phyloP scores from a whole-genome alignment of 2,888 invertebrate species.

The Apamea sordens region DNA sequence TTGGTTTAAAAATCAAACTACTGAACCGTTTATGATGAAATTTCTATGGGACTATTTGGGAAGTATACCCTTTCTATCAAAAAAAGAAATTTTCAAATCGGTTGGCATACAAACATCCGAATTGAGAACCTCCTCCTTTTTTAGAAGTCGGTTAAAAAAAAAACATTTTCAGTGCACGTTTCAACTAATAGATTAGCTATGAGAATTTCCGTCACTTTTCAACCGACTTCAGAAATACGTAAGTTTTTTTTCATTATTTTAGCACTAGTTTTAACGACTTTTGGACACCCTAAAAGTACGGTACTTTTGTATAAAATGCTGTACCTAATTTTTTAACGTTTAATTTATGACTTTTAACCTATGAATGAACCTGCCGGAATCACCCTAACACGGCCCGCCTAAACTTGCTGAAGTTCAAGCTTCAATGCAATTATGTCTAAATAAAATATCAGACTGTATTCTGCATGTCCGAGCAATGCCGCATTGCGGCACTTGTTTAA shows the following conservation, averaged over 20 bases:
- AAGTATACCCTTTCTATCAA: too few species aligned
- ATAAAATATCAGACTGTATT: slow-evolving; percentile 59
- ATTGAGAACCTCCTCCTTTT: too few species aligned
- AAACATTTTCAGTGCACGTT: neutral
- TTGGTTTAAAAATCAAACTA: too few species aligned
- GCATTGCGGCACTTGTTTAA: slow-evolving; percentile 64
- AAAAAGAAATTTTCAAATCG: too few species aligned
- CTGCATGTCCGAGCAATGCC: slow-evolving; percentile 56
- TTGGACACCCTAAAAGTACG: neutral
- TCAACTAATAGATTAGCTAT: neutral
- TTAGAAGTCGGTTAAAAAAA: too few species aligned
- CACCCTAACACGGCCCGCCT: neutral
- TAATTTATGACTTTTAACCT: slow-evolving; percentile 5
- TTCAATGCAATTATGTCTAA: slow-evolving; percentile 61
- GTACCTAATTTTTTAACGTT: neutral
- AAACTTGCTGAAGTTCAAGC: slow-evolving; percentile 47
- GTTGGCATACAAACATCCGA: too few species aligned
- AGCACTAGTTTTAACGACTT: neutral
- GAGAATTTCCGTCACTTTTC: neutral
- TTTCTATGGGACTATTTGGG: too few species aligned
- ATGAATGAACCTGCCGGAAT: neutral
- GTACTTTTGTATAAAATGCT: neutral
- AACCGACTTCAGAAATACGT: neutral
- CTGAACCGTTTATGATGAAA: too few species aligned
- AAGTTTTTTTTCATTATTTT: neutral